phyloP scores from a whole-genome alignment of 1,140 invertebrate genomes.

The Calycopis cecrops region DNA sequence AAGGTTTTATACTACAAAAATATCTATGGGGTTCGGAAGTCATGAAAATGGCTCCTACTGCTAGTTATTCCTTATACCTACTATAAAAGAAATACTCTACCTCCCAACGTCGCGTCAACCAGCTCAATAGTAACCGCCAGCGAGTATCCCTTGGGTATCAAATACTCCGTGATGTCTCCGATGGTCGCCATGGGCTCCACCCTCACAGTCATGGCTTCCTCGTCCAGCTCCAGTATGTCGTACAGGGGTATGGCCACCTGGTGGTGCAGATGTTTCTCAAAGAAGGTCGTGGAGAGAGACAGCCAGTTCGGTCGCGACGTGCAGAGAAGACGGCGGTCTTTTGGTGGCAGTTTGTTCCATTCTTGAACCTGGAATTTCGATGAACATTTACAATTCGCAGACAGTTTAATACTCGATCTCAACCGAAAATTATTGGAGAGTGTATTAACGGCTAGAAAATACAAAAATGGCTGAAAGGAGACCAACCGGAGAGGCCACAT shows the following conservation, averaged over 20 bases:
- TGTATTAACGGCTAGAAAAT: too few relatives aligned
- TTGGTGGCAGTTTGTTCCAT: constrained; percentile 76
- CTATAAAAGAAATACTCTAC: too few relatives aligned
- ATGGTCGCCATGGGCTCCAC: constrained; percentile 89
- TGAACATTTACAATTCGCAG: too few relatives aligned
- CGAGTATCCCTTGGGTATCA: constrained; percentile 85
- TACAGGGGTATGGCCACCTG: constrained; percentile 77
- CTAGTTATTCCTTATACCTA: too few relatives aligned
- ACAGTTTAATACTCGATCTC: too few relatives aligned
- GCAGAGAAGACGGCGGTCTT: constrained; percentile 76
- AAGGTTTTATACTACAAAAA: too few relatives aligned
- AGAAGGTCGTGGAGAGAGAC: constrained; percentile 81
- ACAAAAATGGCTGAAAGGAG: too few relatives aligned
- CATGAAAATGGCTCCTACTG: too few relatives aligned
- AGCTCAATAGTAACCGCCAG: constrained; percentile 88
- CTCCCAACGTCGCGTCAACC: constrained; percentile 86
- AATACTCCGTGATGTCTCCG: constrained; percentile 84
- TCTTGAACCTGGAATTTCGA: constrained; percentile 61
- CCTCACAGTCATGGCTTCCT: constrained; percentile 78
- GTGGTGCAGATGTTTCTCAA: constrained; percentile 79
- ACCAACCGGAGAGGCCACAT: too few relatives aligned
- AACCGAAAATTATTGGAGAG: too few relatives aligned
- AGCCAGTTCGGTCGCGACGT: constrained; percentile 82
- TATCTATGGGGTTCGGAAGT: too few relatives aligned
- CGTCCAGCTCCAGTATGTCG: constrained; percentile 84